These are phyloP conservation scores for Eueremaeus valkanovi DNA, from an alignment of 2,888 invertebrate genomes.

Conservation along the genomic window DNA sequence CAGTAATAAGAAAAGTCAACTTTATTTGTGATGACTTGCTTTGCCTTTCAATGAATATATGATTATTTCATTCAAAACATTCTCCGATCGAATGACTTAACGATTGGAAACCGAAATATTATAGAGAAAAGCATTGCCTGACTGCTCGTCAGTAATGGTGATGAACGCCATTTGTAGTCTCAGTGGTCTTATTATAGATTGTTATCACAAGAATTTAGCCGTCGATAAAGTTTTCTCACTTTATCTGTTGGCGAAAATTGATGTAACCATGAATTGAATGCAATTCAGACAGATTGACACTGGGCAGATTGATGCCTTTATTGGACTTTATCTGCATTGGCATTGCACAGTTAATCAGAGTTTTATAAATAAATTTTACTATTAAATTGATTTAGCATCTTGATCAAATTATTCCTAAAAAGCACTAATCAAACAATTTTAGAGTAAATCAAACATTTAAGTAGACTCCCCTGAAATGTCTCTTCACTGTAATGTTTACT, in stretches of 20 bases:
- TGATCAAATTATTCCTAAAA: not conserved
- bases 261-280: too few relatives aligned
- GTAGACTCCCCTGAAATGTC: slow-evolving; percentile 9
- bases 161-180: not conserved
- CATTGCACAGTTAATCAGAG: not conserved
- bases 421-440: not conserved
- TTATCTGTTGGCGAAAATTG: too few relatives aligned
- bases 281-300: too few relatives aligned
- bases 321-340: too few relatives aligned
- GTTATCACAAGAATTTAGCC: not conserved
- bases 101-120: not conserved
- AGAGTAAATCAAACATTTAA: not conserved
- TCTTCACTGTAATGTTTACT: not conserved
- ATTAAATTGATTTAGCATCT: not conserved
- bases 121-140: too few relatives aligned
- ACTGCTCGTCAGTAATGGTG: not conserved
- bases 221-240: not conserved
- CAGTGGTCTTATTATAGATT: not conserved
- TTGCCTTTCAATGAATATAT: not conserved
- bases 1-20: not conserved
- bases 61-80: slow-evolving; percentile 1
- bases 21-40: not conserved
- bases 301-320: too few relatives aligned
- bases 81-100: not conserved
- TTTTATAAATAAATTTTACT: not conserved